A percentile compares a stretch with the other conserved stretches of the same genome.
phyloP scores from a whole-genome alignment of 2,888 invertebrate species.

The Chrysolina americana region DNA sequence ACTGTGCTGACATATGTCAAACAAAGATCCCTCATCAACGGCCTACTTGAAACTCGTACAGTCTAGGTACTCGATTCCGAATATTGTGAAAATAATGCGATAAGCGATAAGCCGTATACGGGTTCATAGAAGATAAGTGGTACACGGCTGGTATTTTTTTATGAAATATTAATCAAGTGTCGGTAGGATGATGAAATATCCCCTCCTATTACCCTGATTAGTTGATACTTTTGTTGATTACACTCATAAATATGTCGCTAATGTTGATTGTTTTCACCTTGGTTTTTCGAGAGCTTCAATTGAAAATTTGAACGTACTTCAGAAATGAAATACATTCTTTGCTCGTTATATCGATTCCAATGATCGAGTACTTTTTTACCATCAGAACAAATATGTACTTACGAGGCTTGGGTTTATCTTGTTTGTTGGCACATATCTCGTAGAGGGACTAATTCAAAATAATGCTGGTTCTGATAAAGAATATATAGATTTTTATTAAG shows the following conservation, averaged over 20 bases:
- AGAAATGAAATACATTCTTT: no score
- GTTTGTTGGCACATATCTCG: neutral
- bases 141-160: no score
- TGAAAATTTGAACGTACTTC: no score
- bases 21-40: constrained; percentile 39
- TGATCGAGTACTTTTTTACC: neutral
- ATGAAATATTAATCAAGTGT: neutral
- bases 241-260: neutral
- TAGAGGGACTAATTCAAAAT: no score
- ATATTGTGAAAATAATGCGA: constrained; percentile 15
- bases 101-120: constrained; percentile 1
- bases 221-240: neutral
- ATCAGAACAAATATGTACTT: neutral
- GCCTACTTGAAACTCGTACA: constrained; percentile 35
- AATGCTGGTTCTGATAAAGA: no score
- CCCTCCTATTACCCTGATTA: neutral
- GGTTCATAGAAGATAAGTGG: constrained; percentile 16
- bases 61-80: constrained; percentile 32
- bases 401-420: neutral
- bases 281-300: neutral
- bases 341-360: no score
- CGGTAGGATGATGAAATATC: constrained; percentile 3
- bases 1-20: neutral
- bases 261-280: constrained; percentile 5
- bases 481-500: no score